Evolutionary conservation across 2,888 invertebrate species (phyloP), one percentile per base, ranked within the genome.

Genomic region (Heteromyza rotundicornis): DNA sequence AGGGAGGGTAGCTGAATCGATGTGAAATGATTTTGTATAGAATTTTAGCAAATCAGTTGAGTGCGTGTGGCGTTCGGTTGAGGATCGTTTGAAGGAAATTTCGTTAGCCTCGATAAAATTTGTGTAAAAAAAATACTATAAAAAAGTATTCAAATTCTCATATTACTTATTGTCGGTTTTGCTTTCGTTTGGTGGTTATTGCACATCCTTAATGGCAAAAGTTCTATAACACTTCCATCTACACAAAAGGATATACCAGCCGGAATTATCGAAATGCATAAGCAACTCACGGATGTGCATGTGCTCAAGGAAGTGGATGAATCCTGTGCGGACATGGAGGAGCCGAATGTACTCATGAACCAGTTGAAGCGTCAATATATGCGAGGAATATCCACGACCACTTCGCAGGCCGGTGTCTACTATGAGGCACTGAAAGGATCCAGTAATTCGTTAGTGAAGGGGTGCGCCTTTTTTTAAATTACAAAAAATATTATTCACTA

Each of bases 341-440:
- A 79, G 57, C 71, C 74, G 2, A 72, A 74, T 20, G 61, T 74
- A 1, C 68, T 77, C 7, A 74, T 72, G 61, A 70, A 70, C 53
- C 74, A 79, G 40, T 78, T 78, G 79, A 79, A 76, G 62, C 73
- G 75, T 0, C 81, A 81, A 57, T 81, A 81, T 22, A 75, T 80
- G 70, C 68, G 81, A 1, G 81, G 80, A n/a, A 74, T 80, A 19
- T 81, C 80, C 0, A 70, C 73, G 8, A 77, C 80, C 1, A 72
- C 75, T 24, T 80, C 81, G 1, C 81, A 80, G 57, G 76, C 76
- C 0, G 73, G 78, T 3, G 73, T 80, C 59, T 80, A 81, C 63
- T 81, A 81, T 44, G 80, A 81, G 63, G 79, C 81, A 0, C 68
- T 81, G 7, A 81, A 81, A 53, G 81, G 79, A 67, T 78, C 81